phyloP scores from a whole-genome alignment of 1,140 invertebrate genomes.

The Zaprionus nigranus region DNA sequence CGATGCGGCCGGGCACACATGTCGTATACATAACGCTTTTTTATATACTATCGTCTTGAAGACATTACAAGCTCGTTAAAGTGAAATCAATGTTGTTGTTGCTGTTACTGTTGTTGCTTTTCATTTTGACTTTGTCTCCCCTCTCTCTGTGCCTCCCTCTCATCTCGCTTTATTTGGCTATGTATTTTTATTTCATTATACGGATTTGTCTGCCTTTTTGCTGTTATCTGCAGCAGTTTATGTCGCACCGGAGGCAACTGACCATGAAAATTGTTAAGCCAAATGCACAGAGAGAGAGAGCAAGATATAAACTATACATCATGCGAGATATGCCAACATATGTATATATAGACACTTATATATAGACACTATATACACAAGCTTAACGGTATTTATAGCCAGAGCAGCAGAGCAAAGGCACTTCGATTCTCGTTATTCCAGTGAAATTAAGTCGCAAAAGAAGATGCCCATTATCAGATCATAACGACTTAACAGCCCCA shows the following conservation, averaged over 20 bases:
- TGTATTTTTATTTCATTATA: constrained; percentile 81
- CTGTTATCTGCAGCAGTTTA: constrained; percentile 77
- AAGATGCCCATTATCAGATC: constrained; percentile 36
- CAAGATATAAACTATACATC: constrained; percentile 48
- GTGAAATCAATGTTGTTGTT: constrained; percentile 77
- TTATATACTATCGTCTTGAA: constrained; percentile 76
- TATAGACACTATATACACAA: constrained; percentile 31
- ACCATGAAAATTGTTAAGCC: constrained; percentile 72
- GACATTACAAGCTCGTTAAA: constrained; percentile 82
- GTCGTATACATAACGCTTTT: constrained; percentile 77
- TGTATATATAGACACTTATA: constrained; percentile 8
- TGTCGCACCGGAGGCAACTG: constrained; percentile 65
- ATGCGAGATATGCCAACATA: constrained; percentile 7
- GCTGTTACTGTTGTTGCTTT: constrained; percentile 17
- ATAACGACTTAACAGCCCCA: constrained; percentile 31
- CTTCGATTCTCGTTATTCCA: neutral
- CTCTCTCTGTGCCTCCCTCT: constrained; percentile 9
- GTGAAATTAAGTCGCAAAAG: constrained; percentile 33
- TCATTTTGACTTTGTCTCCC: constrained; percentile 34
- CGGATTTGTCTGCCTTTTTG: constrained; percentile 77
- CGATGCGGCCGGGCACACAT: constrained; percentile 54
- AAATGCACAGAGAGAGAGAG: constrained; percentile 36
- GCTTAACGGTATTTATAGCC: constrained; percentile 41
- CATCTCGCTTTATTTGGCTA: constrained; percentile 67
- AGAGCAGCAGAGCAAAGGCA: too few species aligned